phyloP scores from a whole-genome alignment of 2,888 invertebrate genomes.

The Thymelicus acteon region DNA sequence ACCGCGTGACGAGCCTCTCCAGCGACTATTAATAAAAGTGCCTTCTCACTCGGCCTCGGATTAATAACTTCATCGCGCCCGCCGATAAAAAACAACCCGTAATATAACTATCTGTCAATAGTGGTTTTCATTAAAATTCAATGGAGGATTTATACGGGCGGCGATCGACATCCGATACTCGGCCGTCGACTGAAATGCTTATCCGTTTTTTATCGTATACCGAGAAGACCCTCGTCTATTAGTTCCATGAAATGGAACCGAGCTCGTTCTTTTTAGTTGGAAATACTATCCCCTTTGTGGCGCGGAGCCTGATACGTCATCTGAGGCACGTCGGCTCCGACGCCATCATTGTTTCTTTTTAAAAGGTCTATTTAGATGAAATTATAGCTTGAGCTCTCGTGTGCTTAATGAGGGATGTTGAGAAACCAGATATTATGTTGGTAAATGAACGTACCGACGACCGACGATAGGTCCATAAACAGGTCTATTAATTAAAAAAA shows the following conservation, averaged over 20 bases:
- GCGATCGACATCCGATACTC: conserved; percentile 38
- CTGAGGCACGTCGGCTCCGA: conserved; percentile 23
- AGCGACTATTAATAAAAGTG: conserved; percentile 16
- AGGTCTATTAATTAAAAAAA: not conserved
- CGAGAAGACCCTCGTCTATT: conserved; percentile 42
- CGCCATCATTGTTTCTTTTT: conserved; percentile 33
- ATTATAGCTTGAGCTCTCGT: conserved; percentile 19
- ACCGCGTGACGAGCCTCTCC: not conserved
- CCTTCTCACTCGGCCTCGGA: conserved; percentile 20
- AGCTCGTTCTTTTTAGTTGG: conserved; percentile 34
- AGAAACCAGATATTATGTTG: conserved; percentile 10
- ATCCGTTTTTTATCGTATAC: conserved; percentile 42
- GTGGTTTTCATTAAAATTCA: conserved; percentile 37
- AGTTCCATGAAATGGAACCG: conserved; percentile 41
- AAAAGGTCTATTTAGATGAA: conserved; percentile 28
- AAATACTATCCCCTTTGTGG: conserved; percentile 36
- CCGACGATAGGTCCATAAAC: not conserved
- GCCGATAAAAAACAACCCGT: conserved; percentile 22
- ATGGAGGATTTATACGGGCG: conserved; percentile 36
- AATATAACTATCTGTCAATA: conserved; percentile 35
- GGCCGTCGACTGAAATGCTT: conserved; percentile 36
- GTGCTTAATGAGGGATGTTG: conserved; percentile 23
- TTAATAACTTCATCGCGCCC: conserved; percentile 37
- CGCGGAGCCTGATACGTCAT: conserved; percentile 28
- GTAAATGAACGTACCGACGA: not conserved